Evolutionary conservation across 2,888 invertebrate genomes (phyloP).

Genomic region (Xanthia icteritia): DNA sequence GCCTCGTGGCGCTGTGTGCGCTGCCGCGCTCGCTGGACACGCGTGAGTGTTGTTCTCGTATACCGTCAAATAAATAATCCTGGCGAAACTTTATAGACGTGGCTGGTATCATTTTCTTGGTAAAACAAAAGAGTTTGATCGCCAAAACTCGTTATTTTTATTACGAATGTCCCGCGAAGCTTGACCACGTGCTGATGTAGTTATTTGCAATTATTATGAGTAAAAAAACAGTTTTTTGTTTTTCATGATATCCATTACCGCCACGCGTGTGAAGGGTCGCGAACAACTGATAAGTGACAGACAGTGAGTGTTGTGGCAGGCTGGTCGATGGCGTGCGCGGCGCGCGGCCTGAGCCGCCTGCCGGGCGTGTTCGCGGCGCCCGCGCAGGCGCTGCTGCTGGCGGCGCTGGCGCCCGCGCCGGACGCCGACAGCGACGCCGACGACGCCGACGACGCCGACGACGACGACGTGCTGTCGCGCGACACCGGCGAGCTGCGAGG

Average conservation of each 20-base stretch:
- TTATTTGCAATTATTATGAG: too few relatives aligned
- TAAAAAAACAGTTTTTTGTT: background rate
- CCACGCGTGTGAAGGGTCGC: background rate
- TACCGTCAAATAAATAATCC: background rate
- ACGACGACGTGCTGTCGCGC: background rate
- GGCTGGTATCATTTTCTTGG: background rate
- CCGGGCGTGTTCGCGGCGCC: slow-evolving; percentile 75
- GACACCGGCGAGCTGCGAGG: background rate
- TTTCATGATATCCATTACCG: background rate
- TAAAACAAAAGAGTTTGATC: too few relatives aligned
- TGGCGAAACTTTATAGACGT: background rate
- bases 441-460: background rate
- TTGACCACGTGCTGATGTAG: background rate
- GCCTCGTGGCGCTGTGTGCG: slow-evolving; percentile 72
- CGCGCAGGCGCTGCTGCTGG: slow-evolving; percentile 76
- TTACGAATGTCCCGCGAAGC: background rate
- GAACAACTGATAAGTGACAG: background rate
- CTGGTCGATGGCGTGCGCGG: slow-evolving; percentile 50
- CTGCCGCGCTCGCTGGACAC: slow-evolving; percentile 69
- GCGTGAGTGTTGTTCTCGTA: slow-evolving; percentile 36
- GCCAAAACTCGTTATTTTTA: too few relatives aligned
- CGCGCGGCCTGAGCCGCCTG: slow-evolving; percentile 70
- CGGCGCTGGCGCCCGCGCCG: slow-evolving; percentile 61
- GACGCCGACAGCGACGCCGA: background rate
- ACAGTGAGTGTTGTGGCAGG: slow-evolving; percentile 9